Evolutionary conservation across 1,140 invertebrate species (phyloP).

Genomic region (Papilio helenus): DNA sequence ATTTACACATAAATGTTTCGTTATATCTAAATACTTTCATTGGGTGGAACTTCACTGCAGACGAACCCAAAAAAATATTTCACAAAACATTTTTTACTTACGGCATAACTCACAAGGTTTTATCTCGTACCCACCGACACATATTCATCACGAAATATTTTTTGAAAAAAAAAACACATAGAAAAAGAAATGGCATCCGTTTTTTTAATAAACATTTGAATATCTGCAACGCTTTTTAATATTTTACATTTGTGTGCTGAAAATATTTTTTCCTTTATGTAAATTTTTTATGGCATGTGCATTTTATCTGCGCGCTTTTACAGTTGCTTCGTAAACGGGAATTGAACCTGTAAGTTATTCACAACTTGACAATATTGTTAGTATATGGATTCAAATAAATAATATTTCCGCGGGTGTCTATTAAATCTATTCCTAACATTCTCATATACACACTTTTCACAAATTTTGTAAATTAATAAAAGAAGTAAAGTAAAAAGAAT

Average conservation of each 20-base stretch:
- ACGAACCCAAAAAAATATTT: constrained; percentile 11
- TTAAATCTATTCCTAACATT: not conserved
- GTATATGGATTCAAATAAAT: not conserved
- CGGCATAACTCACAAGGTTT: constrained; percentile 14
- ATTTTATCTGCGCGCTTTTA: constrained; percentile 13
- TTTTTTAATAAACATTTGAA: constrained; percentile 21
- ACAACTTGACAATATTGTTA: constrained; percentile 18
- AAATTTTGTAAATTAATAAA: not conserved
- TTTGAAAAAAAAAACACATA: constrained; percentile 17
- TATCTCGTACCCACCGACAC: not conserved
- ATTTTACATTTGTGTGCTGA: constrained; percentile 15
- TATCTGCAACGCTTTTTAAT: constrained; percentile 38
- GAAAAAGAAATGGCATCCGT: constrained; percentile 35
- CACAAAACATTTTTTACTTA: constrained; percentile 2
- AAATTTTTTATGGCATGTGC: not conserved
- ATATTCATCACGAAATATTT: constrained; percentile 36
- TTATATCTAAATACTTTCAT: not conserved
- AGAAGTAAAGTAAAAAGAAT: too few relatives aligned
- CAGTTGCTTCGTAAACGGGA: not conserved
- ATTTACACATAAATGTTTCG: not conserved
- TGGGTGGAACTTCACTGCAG: not conserved
- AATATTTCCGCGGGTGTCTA: not conserved
- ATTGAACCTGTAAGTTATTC: constrained; percentile 34
- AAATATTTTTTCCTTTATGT: constrained; percentile 4
- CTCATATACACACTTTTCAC: not conserved